Percentiles rank a stretch among this genome's conserved stretches.
phyloP scores from a whole-genome alignment of 2,888 invertebrate species.

The Eutolmus rufibarbis region DNA sequence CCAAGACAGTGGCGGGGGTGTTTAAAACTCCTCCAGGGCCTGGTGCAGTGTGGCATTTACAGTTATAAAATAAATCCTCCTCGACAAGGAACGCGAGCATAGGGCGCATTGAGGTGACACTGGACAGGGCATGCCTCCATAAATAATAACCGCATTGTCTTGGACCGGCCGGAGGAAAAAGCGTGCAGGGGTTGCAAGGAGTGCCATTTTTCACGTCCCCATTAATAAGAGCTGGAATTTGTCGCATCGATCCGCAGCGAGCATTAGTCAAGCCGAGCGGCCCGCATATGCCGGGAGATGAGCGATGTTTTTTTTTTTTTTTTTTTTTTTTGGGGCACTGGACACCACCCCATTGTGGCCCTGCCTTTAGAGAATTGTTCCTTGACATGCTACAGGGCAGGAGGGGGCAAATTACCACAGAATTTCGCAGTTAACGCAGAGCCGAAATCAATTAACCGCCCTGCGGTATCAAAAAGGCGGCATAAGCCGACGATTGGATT shows the following conservation, averaged over 20 bases:
- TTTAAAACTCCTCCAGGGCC: conserved; percentile 16
- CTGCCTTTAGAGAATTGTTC: background rate
- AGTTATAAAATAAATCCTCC: conserved; percentile 36
- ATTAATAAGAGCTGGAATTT: background rate
- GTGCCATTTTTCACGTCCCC: background rate
- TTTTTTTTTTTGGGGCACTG: background rate
- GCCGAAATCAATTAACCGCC: background rate
- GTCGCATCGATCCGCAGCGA: background rate
- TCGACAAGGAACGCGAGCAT: conserved; percentile 10
- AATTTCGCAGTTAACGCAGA: background rate
- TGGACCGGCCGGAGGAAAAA: background rate
- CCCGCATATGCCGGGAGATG: background rate
- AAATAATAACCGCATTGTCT: conserved; percentile 33
- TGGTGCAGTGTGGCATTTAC: conserved; percentile 32
- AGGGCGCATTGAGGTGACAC: background rate
- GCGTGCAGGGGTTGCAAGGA: background rate
- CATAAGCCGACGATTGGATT: background rate
- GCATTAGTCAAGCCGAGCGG: background rate
- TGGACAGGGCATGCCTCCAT: conserved; percentile 10
- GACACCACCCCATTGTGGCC: background rate
- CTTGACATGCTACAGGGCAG: background rate
- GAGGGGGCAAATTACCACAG: background rate
- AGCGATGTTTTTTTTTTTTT: background rate
- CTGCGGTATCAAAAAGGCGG: background rate
- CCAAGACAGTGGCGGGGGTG: conserved; percentile 18